phyloP scores from a whole-genome alignment of 1,140 invertebrate genomes.

The Oreohelix idahoensis region DNA sequence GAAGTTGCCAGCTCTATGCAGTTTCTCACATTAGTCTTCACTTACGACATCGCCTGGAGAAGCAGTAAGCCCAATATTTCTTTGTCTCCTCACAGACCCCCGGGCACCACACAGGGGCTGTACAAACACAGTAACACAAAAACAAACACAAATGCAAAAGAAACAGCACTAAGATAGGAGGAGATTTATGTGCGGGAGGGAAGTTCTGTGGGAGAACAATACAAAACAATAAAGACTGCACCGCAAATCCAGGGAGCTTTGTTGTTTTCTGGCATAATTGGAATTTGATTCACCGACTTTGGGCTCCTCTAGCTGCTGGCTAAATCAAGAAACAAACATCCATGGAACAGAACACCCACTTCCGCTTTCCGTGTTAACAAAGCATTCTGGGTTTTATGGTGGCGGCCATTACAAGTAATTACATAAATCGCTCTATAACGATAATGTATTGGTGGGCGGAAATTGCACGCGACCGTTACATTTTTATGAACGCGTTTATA shows the following conservation, averaged over 20 bases:
- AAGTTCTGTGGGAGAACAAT: background rate
- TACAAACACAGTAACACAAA: too few species aligned
- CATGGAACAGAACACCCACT: conserved; percentile 10
- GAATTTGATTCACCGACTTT: conserved; percentile 1
- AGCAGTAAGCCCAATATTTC: too few species aligned
- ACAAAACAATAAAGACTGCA: background rate
- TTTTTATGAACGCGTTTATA: conserved; percentile 20
- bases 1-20: too few species aligned
- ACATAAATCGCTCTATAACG: conserved; percentile 24
- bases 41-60: too few species aligned
- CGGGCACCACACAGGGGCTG: too few species aligned
- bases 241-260: background rate
- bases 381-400: conserved; percentile 18
- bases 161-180: too few species aligned
- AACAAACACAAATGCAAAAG: too few species aligned
- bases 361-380: conserved; percentile 28
- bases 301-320: background rate
- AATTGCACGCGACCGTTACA: conserved; percentile 27
- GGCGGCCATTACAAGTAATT: conserved; percentile 26
- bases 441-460: conserved; percentile 35
- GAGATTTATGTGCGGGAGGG: too few species aligned
- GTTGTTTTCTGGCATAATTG: background rate
- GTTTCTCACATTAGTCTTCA: too few species aligned
- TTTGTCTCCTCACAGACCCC: too few species aligned
- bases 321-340: conserved; percentile 11